These are phyloP conservation scores for Drymonia ruficornis DNA, from an alignment of 2,888 invertebrate species.

Conservation along the genomic window DNA sequence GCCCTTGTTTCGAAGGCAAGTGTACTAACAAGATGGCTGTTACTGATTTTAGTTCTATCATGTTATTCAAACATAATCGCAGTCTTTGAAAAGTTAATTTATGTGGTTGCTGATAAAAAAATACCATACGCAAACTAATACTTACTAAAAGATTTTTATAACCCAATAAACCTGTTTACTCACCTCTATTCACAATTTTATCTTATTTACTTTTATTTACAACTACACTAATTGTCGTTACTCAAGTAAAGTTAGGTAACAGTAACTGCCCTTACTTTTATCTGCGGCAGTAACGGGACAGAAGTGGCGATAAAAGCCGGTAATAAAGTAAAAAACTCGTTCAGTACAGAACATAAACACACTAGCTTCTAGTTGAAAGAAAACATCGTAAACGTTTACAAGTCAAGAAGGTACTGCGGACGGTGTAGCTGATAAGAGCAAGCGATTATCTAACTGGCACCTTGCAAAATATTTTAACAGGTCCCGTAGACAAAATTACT, in stretches of 20 bases:
- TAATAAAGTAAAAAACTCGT: slow-evolving; percentile 75
- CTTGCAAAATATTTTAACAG: too few species aligned
- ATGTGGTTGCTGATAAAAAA: too few species aligned
- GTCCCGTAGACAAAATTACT: too few species aligned
- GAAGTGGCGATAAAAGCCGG: slow-evolving; percentile 60
- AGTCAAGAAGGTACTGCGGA: slow-evolving; percentile 53
- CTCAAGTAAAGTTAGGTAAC: slow-evolving; percentile 22
- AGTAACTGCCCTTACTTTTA: slow-evolving; percentile 36
- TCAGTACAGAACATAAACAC: slow-evolving; percentile 65
- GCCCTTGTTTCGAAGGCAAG: too few species aligned
- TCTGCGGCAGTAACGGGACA: slow-evolving; percentile 47
- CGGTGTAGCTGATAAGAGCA: slow-evolving; percentile 24
- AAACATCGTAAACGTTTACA: slow-evolving; percentile 76
- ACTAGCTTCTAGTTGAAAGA: slow-evolving; percentile 68
- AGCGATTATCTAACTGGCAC: slow-evolving; percentile 15
- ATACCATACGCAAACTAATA: slow-evolving; percentile 8
- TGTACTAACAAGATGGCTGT: too few species aligned
- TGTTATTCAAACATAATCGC: too few species aligned
- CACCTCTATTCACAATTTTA: slow-evolving; percentile 34
- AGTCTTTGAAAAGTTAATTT: too few species aligned
- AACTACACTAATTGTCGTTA: slow-evolving; percentile 30
- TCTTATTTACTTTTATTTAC: slow-evolving; percentile 36
- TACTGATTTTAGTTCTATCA: too few species aligned
- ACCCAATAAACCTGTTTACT: slow-evolving; percentile 37
- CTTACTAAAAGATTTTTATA: slow-evolving; percentile 25